Conservation (phyloP, 2,888 invertebrate genomes). For the Idaea biselata region DNA sequence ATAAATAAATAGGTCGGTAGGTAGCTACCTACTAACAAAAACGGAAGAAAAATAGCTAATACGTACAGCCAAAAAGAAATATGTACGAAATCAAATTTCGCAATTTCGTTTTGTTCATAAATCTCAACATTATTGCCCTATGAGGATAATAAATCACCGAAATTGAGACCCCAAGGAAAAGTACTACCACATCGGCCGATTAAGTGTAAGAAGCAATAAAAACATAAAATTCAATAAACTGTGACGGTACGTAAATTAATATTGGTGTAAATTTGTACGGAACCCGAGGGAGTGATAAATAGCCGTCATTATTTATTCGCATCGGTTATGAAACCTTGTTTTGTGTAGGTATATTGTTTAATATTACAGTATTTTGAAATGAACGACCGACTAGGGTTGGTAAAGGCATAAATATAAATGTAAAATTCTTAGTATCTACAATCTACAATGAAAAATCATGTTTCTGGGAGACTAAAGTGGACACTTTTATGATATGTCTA, state of each 20-base stretch:
- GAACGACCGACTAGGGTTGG: background rate
- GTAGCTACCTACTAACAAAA: background rate
- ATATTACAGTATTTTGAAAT: background rate
- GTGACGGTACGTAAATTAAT: background rate
- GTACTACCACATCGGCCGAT: background rate
- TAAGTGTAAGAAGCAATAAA: background rate
- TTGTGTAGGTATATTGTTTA: background rate
- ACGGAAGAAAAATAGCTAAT: conserved; percentile 6
- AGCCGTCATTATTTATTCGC: background rate
- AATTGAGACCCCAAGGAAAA: conserved; percentile 22
- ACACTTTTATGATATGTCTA: too few relatives aligned
- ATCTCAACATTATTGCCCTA: conserved; percentile 24
- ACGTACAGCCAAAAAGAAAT: conserved; percentile 14
- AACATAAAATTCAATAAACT: background rate
- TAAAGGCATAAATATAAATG: background rate
- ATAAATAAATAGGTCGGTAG: background rate
- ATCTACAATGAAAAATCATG: too few relatives aligned
- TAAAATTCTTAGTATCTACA: too few relatives aligned
- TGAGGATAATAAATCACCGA: conserved; percentile 24
- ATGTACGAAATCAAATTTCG: conserved; percentile 22
- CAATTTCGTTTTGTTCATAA: conserved; percentile 22
- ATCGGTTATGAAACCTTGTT: background rate
- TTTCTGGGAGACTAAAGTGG: too few relatives aligned
- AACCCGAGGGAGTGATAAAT: background rate
- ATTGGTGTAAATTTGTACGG: background rate